Evolutionary conservation across 2,797 vertebrate species (phyloP).

Genomic region (Eupleurogrammus muticus): DNA sequence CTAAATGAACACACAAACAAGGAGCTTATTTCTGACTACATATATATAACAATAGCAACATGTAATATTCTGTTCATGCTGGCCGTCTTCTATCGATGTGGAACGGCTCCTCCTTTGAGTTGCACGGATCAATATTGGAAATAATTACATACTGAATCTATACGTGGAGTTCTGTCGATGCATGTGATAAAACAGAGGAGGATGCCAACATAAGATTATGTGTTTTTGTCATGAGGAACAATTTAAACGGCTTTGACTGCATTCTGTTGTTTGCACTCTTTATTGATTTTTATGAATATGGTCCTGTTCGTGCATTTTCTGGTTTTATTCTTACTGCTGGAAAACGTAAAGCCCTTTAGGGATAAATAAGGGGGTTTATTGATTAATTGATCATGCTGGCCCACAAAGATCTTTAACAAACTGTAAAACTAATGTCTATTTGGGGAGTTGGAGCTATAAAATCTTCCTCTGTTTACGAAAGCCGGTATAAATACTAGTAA

Average conservation of each 20-base stretch:
- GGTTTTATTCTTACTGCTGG: slow-evolving; percentile 12
- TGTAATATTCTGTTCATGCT: background rate
- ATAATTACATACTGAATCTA: background rate
- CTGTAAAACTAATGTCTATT: slow-evolving; percentile 5
- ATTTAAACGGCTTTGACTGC: background rate
- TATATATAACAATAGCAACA: background rate
- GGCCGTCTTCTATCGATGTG: background rate
- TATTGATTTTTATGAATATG: background rate
- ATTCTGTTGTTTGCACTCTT: background rate
- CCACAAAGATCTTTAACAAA: slow-evolving; percentile 17
- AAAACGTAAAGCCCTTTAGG: slow-evolving; percentile 13
- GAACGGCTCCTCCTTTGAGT: no score
- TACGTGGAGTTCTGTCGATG: no score
- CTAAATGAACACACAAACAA: background rate
- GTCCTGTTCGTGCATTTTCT: background rate
- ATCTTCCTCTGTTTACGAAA: slow-evolving; percentile 13
- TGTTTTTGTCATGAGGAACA: background rate
- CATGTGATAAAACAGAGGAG: no score
- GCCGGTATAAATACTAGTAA: slow-evolving; percentile 30
- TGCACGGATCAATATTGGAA: no score
- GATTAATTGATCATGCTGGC: slow-evolving; percentile 33
- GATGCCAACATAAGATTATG: no score
- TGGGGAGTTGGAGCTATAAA: background rate
- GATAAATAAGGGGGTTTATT: slow-evolving; percentile 49
- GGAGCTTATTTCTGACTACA: background rate